phyloP scores from a whole-genome alignment of 2,888 invertebrate species.

The Luperina testacea region DNA sequence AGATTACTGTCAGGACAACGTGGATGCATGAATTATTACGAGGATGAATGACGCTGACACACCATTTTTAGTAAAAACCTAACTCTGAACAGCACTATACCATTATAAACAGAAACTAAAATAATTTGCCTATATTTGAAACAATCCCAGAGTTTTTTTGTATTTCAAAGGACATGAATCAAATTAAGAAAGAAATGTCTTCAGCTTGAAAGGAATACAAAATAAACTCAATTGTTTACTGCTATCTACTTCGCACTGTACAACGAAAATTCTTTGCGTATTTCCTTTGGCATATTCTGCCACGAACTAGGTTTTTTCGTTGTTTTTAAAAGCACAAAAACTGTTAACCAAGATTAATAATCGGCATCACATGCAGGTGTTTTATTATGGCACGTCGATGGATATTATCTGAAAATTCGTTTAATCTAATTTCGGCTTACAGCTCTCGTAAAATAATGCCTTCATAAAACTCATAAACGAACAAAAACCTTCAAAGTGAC shows the following conservation, averaged over 20 bases:
- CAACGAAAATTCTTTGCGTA: neutral
- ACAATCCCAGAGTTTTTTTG: neutral
- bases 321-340: neutral
- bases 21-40: slow-evolving; percentile 12
- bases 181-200: slow-evolving; percentile 2
- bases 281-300: neutral
- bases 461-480: slow-evolving; percentile 11
- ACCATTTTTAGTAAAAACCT: neutral
- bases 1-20: neutral
- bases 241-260: too few relatives aligned
- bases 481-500: slow-evolving; percentile 38
- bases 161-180: neutral
- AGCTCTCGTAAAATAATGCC: slow-evolving; percentile 7
- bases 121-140: neutral
- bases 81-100: neutral
- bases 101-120: neutral
- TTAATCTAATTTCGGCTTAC: neutral
- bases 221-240: slow-evolving; percentile 9
- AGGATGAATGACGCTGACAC: neutral
- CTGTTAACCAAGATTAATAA: neutral
- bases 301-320: neutral
- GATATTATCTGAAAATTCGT: neutral
- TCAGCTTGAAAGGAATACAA: slow-evolving; percentile 2
- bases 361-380: neutral
- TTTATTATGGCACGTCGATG: neutral